Percentiles rank a stretch among this genome's conserved stretches.
Evolutionary conservation across 2,888 invertebrate species (phyloP).

Genomic region (Orthosia cruda): DNA sequence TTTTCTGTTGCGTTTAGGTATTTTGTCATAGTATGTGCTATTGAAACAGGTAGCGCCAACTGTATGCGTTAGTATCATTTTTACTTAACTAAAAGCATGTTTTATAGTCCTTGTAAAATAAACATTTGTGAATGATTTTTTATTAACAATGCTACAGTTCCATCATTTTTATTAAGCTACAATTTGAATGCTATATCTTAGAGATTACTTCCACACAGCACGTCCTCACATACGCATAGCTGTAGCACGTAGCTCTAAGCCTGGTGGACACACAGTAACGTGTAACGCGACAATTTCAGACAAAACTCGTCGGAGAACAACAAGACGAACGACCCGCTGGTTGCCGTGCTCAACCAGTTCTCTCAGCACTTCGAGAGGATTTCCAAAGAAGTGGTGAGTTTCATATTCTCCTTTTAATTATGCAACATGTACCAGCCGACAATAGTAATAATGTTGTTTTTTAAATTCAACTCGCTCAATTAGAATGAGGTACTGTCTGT

Average conservation of each 20-base stretch:
- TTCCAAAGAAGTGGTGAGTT: constrained; percentile 86
- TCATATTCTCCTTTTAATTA: no score
- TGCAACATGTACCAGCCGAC: background rate
- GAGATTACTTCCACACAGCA: constrained; percentile 7
- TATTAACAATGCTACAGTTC: background rate
- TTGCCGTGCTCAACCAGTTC: constrained; percentile 84
- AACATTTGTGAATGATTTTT: constrained; percentile 1
- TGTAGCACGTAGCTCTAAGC: background rate
- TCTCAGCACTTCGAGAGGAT: constrained; percentile 85
- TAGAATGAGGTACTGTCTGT: no score
- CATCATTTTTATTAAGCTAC: constrained; percentile 8
- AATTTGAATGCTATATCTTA: background rate
- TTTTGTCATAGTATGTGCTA: constrained; percentile 10
- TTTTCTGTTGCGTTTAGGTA: constrained; percentile 35
- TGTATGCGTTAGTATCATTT: constrained; percentile 4
- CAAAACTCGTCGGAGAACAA: constrained; percentile 89
- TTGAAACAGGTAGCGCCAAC: constrained; percentile 5
- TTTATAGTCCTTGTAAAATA: constrained; percentile 28
- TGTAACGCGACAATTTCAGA: constrained; percentile 74
- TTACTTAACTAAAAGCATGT: constrained; percentile 26
- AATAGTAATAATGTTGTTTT: background rate
- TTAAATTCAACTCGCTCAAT: background rate
- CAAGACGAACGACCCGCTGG: constrained; percentile 79
- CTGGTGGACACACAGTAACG: background rate
- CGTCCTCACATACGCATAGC: constrained; percentile 34